Percentiles rank a stretch among this genome's conserved stretches.
These are phyloP conservation scores for Galaxias olidus DNA, from an alignment of 2,797 vertebrate genomes.

Conservation along the genomic window DNA sequence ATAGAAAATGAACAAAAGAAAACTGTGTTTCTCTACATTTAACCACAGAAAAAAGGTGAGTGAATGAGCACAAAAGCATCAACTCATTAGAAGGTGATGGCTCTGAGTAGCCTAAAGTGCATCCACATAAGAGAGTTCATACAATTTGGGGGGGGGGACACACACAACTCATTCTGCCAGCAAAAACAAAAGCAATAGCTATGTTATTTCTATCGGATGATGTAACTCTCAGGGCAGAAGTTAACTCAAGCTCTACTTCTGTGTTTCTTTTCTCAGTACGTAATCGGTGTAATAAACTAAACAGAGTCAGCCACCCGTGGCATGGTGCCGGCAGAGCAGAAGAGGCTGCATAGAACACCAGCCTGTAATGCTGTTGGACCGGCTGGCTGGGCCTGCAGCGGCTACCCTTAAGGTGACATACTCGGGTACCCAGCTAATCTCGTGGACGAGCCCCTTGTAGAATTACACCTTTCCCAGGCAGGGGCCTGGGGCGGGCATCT, in stretches of 20 bases:
- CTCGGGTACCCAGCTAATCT: slow-evolving; percentile 42
- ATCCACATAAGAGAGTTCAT: background rate
- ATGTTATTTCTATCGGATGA: too few relatives aligned
- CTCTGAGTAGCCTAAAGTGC: background rate
- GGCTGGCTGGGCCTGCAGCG: slow-evolving; percentile 3
- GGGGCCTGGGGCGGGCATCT: slow-evolving; percentile 12
- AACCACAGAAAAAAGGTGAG: background rate
- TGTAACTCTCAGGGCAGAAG: background rate
- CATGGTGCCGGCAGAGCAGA: background rate
- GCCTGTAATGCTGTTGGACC: slow-evolving; percentile 18
- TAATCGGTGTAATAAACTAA: background rate
- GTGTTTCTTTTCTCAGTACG: too few relatives aligned
- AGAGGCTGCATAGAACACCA: slow-evolving; percentile 11
- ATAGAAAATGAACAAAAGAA: too few relatives aligned
- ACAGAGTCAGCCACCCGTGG: background rate
- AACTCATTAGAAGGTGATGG: background rate
- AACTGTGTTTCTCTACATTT: too few relatives aligned
- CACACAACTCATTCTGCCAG: slow-evolving; percentile 1
- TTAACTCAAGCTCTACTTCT: too few relatives aligned
- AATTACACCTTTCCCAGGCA: slow-evolving; percentile 37
- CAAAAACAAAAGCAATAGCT: background rate
- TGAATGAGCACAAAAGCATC: background rate
- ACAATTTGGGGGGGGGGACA: background rate
- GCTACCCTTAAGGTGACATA: slow-evolving; percentile 37
- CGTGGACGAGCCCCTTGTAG: slow-evolving; percentile 21